Percentiles rank a stretch among this genome's conserved stretches.
These are phyloP conservation scores for Romanomermis culicivorax DNA, from an alignment of 2,888 invertebrate genomes.

Conservation along the genomic window DNA sequence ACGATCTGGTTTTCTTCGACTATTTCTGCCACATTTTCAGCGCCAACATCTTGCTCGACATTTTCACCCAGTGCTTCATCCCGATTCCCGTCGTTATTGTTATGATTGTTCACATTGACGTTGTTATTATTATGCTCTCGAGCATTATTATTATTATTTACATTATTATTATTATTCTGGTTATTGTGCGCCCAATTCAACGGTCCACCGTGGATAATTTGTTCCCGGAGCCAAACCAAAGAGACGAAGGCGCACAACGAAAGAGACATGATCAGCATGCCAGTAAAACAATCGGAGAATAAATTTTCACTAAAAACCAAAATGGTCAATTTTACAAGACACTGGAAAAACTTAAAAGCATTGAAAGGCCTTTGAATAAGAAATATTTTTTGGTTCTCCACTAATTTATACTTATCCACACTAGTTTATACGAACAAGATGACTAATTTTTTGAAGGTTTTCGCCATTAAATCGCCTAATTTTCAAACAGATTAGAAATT, in stretches of 20 bases:
- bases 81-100: not conserved
- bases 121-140: no score
- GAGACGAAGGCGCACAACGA: conserved; percentile 64
- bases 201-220: conserved; percentile 87
- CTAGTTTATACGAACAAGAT: no score
- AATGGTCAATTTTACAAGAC: not conserved
- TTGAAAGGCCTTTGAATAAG: no score
- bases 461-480: no score
- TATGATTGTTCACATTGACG: not conserved
- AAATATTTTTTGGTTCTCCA: no score
- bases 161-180: not conserved
- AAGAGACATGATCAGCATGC: conserved; percentile 85
- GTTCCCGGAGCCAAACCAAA: conserved; percentile 86
- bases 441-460: no score
- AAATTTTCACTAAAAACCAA: conserved; percentile 20
- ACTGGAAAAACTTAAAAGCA: not conserved
- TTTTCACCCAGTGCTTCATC: not conserved
- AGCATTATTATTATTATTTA: no score
- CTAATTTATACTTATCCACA: no score
- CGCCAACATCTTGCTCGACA: not conserved
- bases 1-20: no score
- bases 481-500: no score
- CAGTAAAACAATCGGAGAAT: conserved; percentile 61
- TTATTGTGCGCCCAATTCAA: conserved; percentile 82
- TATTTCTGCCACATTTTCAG: no score